These are phyloP conservation scores for Moxostoma hubbsi DNA, from an alignment of 2,797 vertebrate genomes.

Conservation along the genomic window DNA sequence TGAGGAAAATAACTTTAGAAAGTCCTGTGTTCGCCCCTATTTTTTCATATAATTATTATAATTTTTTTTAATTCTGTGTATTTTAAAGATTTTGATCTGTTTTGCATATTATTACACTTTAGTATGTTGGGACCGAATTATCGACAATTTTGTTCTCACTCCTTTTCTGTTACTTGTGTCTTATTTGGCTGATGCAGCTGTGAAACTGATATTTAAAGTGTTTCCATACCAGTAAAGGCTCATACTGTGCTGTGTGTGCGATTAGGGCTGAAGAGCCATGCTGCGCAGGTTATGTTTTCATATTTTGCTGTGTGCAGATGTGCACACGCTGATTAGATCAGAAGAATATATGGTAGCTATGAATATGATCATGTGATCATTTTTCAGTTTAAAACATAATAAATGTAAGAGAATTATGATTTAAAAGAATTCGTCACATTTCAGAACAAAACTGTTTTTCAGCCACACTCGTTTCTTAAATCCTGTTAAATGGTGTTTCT, in stretches of 20 bases:
- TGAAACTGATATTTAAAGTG: constrained; percentile 48
- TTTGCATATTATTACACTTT: not conserved
- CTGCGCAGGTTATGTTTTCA: constrained; percentile 49
- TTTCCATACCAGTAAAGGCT: constrained; percentile 41
- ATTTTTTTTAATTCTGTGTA: not conserved
- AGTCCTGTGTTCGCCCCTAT: not conserved
- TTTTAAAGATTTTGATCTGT: not conserved
- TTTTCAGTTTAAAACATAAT: not conserved
- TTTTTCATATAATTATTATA: not conserved
- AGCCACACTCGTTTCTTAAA: not conserved
- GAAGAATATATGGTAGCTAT: constrained; percentile 14
- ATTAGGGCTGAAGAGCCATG: constrained; percentile 31
- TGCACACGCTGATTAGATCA: constrained; percentile 25
- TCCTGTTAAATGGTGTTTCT: constrained; percentile 19
- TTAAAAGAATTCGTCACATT: not conserved
- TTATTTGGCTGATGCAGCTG: constrained; percentile 45
- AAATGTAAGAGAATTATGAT: not conserved
- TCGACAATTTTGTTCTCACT: not conserved
- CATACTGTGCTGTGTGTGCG: constrained; percentile 43
- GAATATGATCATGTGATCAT: not conserved
- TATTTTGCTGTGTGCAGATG: constrained; percentile 49
- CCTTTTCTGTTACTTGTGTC: constrained; percentile 19
- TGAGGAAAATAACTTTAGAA: not conserved
- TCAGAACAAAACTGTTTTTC: not conserved
- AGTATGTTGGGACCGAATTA: not conserved